Percentiles rank a stretch among this genome's conserved stretches.
phyloP scores from a whole-genome alignment of 2,888 invertebrate species.

The Caenorhabditis sp. region DNA sequence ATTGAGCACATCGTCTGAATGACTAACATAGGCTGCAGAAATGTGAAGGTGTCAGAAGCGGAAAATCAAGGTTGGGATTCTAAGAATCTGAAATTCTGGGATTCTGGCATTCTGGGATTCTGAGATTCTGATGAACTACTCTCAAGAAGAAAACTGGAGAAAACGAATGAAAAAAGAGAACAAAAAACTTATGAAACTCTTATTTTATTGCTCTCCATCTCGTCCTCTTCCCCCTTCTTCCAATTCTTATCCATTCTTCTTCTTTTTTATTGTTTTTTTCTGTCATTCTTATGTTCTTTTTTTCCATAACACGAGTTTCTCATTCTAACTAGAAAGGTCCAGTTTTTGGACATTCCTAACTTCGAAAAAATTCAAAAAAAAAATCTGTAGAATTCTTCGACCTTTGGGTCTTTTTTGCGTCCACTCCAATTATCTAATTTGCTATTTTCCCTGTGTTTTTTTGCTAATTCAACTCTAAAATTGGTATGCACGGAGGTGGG shows the following conservation, averaged over 20 bases:
- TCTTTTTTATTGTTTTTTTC: slow-evolving; percentile 24
- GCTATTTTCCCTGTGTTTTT: background rate
- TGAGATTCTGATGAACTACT: background rate
- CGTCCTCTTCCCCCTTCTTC: background rate
- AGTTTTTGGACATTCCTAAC: no score
- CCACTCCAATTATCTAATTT: background rate
- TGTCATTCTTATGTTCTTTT: slow-evolving; percentile 2
- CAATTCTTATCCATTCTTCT: slow-evolving; percentile 1
- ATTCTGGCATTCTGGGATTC: background rate
- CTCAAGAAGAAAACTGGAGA: background rate
- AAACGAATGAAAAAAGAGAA: background rate
- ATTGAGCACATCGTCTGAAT: no score
- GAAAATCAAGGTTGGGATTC: background rate
- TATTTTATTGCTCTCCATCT: slow-evolving; percentile 16
- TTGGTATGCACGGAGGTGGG: no score
- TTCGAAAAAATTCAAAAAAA: no score
- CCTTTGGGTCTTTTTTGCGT: background rate
- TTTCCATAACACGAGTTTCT: no score
- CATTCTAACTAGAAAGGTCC: no score
- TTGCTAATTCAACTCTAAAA: background rate
- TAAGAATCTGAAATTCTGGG: background rate
- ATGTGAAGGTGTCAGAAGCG: background rate
- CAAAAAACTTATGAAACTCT: slow-evolving; percentile 30
- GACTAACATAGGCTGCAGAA: background rate
- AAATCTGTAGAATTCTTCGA: no score